A percentile compares a stretch with the other conserved stretches of the same genome.
phyloP scores from a whole-genome alignment of 2,888 invertebrate genomes.

The Metacarcinus magister region DNA sequence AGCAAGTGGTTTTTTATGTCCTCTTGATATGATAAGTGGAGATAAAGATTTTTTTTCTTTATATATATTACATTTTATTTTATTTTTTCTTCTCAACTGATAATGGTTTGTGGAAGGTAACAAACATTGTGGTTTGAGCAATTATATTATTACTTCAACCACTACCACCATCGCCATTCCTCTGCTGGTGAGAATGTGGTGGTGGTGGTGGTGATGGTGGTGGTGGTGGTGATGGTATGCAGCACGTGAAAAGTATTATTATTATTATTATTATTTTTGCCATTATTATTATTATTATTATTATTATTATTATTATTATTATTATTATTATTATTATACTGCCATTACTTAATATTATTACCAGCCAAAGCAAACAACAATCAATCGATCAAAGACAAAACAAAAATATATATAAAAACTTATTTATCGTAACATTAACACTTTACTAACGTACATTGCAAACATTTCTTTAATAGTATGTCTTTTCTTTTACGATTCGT shows the following conservation, averaged over 20 bases:
- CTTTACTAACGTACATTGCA: background rate
- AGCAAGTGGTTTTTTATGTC: background rate
- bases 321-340: background rate
- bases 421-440: background rate
- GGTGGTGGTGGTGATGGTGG: background rate
- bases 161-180: too few species aligned
- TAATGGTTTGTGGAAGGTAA: too few species aligned
- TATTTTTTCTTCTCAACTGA: too few species aligned
- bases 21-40: too few species aligned
- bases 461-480: background rate
- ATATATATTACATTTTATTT: too few species aligned
- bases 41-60: too few species aligned
- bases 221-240: background rate
- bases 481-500: background rate
- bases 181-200: background rate
- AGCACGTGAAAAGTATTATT: background rate
- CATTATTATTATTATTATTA: background rate
- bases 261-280: background rate
- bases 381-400: background rate
- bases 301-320: background rate
- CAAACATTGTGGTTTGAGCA: too few species aligned
- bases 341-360: too few species aligned
- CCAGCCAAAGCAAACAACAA: too few species aligned
- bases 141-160: too few species aligned
- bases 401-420: background rate